Base-by-base conservation (phyloP, 1,140 invertebrate species). In the Aphis craccivora region DNA sequence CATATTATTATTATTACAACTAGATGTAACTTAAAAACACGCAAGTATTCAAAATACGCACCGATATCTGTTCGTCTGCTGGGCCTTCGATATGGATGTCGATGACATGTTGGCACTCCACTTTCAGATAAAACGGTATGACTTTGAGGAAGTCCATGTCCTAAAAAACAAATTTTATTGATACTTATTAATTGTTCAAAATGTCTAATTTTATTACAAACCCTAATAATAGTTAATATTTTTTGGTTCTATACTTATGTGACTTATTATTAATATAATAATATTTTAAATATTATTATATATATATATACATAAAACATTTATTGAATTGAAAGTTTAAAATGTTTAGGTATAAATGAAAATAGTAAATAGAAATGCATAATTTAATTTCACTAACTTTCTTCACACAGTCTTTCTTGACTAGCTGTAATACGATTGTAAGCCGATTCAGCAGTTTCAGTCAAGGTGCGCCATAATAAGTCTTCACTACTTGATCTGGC, bases 401-500 rank as follows among this genome's bases (percentile, higher is more conserved):
- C 91, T 93, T 93, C 91, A 84, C 94, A 94, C n/a, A 95, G 93
- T 91, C 94, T 94, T 48, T 95, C 94, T 90, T 95, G 94, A 91
- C 94, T 94, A 87, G 94, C 93, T 30, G 94, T 94, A 25, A 55
- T 84, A 40, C 94, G 94, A 35, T 94, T 94, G 48, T 95, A 95
- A 35, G 92, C 60, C 67, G 93, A 91, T 83, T 94, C 93, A 18
- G 94, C 94, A 30, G 94, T 94, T 53, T 94, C 94, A 7, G 94
- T 94, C 6, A 94, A 81, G 9, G 94, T 94, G 37, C 94, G 93
- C 92, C 94, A 92, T 11, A 94, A 92, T 23, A 94, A 53, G 76
- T 94, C 94, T 91, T 95, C 94, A 81, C 94, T 94, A 60, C 94
- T 94, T 2, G 94, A 93, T 35, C 94, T 94, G 37, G 94, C 93